phyloP scores from a whole-genome alignment of 37 sponge, comb jelly and placozoan genomes.

The Corticium candelabrum region DNA sequence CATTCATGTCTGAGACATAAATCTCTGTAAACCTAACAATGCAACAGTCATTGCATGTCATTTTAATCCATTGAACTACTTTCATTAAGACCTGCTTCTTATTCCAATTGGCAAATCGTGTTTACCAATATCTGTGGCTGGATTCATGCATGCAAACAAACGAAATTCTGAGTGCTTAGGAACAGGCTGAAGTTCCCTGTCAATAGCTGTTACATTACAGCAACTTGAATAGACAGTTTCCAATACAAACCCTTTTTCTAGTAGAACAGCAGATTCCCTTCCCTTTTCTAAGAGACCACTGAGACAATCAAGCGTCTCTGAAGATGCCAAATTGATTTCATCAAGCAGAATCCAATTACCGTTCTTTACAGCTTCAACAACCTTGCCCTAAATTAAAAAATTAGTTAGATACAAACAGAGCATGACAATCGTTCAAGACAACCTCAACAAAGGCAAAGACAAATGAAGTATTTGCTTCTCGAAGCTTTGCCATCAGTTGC shows the following conservation, averaged over 20 bases:
- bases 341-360: conserved; percentile 94
- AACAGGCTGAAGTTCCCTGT: conserved; percentile 61
- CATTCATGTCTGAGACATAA: conserved; percentile 69
- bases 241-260: conserved; percentile 59
- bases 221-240: not conserved
- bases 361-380: conserved; percentile 70
- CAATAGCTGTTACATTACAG: too few relatives aligned
- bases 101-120: conserved; percentile 68
- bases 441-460: conserved; percentile 79
- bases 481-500: conserved; percentile 32
- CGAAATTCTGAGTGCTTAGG: conserved; percentile 58
- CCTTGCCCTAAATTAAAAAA: conserved; percentile 53
- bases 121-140: conserved; percentile 92
- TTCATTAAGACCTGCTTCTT: conserved; percentile 76
- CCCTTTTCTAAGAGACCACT: conserved; percentile 65
- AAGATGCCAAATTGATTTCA: conserved; percentile 91
- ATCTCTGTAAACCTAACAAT: conserved; percentile 79
- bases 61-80: not conserved
- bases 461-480: conserved; percentile 29
- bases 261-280: conserved; percentile 45
- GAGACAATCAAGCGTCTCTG: conserved; percentile 89
- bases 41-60: not conserved
- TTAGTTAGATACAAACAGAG: not conserved
- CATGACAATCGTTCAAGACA: not conserved
- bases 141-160: conserved; percentile 96